Percentiles rank a stretch among this genome's conserved stretches.
Conservation (phyloP, 2,113 vertebrate genomes). For the Python bivittatus region DNA sequence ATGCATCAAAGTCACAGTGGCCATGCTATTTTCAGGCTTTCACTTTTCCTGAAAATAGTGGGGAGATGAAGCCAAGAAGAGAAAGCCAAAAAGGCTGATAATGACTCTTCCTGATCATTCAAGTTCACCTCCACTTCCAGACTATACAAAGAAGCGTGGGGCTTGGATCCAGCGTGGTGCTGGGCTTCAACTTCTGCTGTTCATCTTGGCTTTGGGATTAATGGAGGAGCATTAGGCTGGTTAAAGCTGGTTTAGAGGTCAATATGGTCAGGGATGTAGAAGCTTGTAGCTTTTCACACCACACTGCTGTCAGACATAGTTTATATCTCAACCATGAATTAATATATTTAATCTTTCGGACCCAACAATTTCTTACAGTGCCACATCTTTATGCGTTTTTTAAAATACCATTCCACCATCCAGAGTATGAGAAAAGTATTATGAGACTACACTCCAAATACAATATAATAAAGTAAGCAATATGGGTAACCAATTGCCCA, state of each 20-base stretch:
- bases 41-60: neutral
- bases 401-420: neutral
- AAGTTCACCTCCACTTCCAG: too few relatives aligned
- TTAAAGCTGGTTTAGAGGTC: neutral
- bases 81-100: too few relatives aligned
- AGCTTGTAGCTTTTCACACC: neutral
- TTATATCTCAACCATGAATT: neutral
- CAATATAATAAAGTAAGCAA: too few relatives aligned
- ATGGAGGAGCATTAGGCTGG: too few relatives aligned
- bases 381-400: neutral
- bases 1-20: neutral
- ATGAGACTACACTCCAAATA: neutral
- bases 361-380: neutral
- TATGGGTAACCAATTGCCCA: too few relatives aligned
- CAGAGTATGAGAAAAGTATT: neutral
- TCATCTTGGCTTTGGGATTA: too few relatives aligned
- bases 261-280: neutral
- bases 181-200: too few relatives aligned
- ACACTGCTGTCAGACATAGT: neutral
- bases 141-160: too few relatives aligned
- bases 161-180: too few relatives aligned
- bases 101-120: too few relatives aligned
- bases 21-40: too few relatives aligned
- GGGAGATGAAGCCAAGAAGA: neutral
- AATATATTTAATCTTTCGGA: neutral